These are phyloP conservation scores for Cabera pusaria DNA, from an alignment of 2,888 invertebrate genomes.

Conservation along the genomic window DNA sequence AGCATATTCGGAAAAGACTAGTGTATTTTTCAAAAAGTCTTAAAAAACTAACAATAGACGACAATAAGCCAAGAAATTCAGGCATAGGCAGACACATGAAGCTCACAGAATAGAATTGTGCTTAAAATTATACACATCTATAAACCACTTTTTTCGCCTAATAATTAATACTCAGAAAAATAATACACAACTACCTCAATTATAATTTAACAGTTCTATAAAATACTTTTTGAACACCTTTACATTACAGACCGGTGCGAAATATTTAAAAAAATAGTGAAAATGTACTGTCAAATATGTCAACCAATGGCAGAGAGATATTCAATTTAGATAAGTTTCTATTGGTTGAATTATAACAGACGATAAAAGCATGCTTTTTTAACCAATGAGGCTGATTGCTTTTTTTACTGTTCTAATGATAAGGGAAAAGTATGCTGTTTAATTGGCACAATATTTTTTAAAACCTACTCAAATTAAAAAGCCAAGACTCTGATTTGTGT, in stretches of 20 bases:
- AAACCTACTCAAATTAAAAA: too few species aligned
- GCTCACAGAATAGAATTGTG: conserved; percentile 40
- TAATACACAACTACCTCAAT: neutral
- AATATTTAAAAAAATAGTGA: neutral
- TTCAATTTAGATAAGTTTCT: too few species aligned
- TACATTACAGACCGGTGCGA: too few species aligned
- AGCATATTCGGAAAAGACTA: conserved; percentile 42
- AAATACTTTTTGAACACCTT: neutral
- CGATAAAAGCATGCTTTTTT: too few species aligned
- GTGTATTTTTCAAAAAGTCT: conserved; percentile 49
- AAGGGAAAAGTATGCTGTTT: too few species aligned
- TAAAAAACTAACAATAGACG: conserved; percentile 34
- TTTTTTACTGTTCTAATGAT: too few species aligned
- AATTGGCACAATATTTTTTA: too few species aligned
- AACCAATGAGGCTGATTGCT: too few species aligned
- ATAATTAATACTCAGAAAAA: conserved; percentile 8
- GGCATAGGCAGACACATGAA: conserved; percentile 31
- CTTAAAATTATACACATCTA: conserved; percentile 19
- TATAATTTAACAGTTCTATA: neutral
- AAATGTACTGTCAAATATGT: too few species aligned
- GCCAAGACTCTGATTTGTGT: too few species aligned
- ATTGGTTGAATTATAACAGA: too few species aligned
- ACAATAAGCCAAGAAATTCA: conserved; percentile 39
- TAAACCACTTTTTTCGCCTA: conserved; percentile 7
- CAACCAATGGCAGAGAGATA: too few species aligned